phyloP scores from a whole-genome alignment of 2,888 invertebrate species.

The Synanthedon formicaeformis region DNA sequence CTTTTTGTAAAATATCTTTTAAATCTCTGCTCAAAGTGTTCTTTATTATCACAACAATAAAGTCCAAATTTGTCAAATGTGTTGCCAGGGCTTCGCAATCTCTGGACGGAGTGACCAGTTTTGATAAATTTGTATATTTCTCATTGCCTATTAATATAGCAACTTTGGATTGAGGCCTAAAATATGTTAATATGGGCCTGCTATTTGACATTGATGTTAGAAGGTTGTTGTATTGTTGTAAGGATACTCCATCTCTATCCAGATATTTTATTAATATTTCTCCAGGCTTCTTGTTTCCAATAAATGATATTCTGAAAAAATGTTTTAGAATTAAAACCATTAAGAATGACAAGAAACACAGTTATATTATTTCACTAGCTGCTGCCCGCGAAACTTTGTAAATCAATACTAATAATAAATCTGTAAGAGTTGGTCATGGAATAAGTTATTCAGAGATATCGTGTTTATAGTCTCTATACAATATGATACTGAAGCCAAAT shows the following conservation, averaged over 20 bases:
- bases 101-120: conserved; percentile 48
- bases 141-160: conserved; percentile 59
- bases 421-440: too few relatives aligned
- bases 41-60: conserved; percentile 40
- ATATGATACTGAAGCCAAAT: too few relatives aligned
- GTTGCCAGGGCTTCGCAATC: conserved; percentile 49
- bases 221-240: conserved; percentile 27
- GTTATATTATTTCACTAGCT: background rate
- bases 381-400: too few relatives aligned
- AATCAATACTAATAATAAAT: too few relatives aligned
- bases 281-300: conserved; percentile 31
- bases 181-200: conserved; percentile 35
- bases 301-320: conserved; percentile 32
- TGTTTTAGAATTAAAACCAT: background rate
- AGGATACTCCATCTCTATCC: conserved; percentile 37
- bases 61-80: conserved; percentile 42
- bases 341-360: background rate
- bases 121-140: conserved; percentile 43
- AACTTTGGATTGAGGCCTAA: conserved; percentile 45
- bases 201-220: conserved; percentile 20
- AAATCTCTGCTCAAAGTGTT: conserved; percentile 33
- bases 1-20: conserved; percentile 25
- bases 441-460: too few relatives aligned
- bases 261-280: conserved; percentile 42
- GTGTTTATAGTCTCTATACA: too few relatives aligned